A percentile compares a stretch with the other conserved stretches of the same genome.
phyloP scores from a whole-genome alignment of 2,888 invertebrate genomes.

The Aleiodes alternator region DNA sequence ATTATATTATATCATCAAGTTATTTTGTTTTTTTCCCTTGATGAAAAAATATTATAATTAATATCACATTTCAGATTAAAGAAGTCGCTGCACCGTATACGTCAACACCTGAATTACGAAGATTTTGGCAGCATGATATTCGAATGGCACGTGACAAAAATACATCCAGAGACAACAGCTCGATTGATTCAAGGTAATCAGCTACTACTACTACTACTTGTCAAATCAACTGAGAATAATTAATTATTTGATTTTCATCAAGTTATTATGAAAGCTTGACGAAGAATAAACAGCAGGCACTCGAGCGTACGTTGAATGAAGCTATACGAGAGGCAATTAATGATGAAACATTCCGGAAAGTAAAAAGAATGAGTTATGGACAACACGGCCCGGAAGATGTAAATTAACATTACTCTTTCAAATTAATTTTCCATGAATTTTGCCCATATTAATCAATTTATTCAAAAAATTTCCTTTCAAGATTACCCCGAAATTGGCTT shows the following conservation, averaged over 20 bases:
- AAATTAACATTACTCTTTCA: conserved; percentile 45
- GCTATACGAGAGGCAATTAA: conserved; percentile 81
- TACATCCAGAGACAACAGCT: conserved; percentile 67
- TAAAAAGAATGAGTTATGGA: conserved; percentile 84
- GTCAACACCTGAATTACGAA: conserved; percentile 83
- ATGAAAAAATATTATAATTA: conserved; percentile 3
- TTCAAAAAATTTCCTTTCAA: conserved; percentile 45
- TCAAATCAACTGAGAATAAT: not conserved
- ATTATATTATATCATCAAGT: not conserved
- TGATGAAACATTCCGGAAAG: conserved; percentile 84
- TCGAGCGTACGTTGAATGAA: conserved; percentile 81
- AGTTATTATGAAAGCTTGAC: conserved; percentile 77
- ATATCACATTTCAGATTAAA: conserved; percentile 79
- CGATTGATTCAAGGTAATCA: conserved; percentile 67
- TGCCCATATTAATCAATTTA: not conserved
- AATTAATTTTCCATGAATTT: not conserved
- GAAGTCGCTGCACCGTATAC: conserved; percentile 90
- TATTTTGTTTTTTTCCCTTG: not conserved
- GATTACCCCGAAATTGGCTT: conserved; percentile 66
- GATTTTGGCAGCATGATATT: conserved; percentile 87
- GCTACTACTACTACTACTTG: not conserved
- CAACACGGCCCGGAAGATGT: conserved; percentile 83
- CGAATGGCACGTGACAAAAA: conserved; percentile 82
- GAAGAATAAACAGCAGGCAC: conserved; percentile 75
- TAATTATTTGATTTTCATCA: conserved; percentile 33